Evolutionary conservation across 2,888 invertebrate species (phyloP).

Genomic region (Caenorhabditis plicata): DNA sequence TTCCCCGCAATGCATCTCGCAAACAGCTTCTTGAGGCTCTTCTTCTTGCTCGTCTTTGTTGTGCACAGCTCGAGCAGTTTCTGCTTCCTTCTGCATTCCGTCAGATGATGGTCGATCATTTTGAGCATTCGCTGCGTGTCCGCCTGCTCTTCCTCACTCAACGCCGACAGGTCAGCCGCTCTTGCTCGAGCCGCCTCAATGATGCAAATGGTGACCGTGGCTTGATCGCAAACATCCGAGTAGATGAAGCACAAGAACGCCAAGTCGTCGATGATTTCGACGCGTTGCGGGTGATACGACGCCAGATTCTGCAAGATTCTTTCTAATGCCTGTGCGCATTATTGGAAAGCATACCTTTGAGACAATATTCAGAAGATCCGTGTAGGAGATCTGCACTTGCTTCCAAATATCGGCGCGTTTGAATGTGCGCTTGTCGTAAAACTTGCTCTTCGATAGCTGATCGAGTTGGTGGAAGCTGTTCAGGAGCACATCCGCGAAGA

Average conservation of each 20-base stretch:
- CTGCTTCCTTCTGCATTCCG: constrained; percentile 54
- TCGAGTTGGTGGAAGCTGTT: constrained; percentile 56
- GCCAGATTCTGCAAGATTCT: constrained; percentile 46
- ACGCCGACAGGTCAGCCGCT: constrained; percentile 29
- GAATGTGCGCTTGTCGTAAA: constrained; percentile 25
- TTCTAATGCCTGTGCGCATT: not conserved
- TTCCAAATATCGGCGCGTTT: constrained; percentile 45
- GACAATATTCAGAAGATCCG: constrained; percentile 49
- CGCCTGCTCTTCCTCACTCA: constrained; percentile 22
- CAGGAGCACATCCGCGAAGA: constrained; percentile 54
- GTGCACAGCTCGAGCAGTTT: constrained; percentile 50
- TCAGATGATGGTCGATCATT: constrained; percentile 56
- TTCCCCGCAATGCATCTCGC: too few relatives aligned
- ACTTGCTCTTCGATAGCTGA: constrained; percentile 40
- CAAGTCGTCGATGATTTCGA: constrained; percentile 56
- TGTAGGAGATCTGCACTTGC: constrained; percentile 43
- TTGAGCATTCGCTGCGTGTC: constrained; percentile 26
- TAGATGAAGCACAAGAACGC: constrained; percentile 55
- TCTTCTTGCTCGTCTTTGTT: constrained; percentile 36
- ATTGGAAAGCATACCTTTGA: constrained; percentile 35
- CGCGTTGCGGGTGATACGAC: constrained; percentile 49
- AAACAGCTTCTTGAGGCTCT: too few relatives aligned
- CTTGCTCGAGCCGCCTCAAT: constrained; percentile 59
- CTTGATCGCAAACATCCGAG: constrained; percentile 59
- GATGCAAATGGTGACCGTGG: constrained; percentile 56